Evolutionary conservation across 2,888 invertebrate genomes (phyloP).

Genomic region (Pristionchus maxplancki): DNA sequence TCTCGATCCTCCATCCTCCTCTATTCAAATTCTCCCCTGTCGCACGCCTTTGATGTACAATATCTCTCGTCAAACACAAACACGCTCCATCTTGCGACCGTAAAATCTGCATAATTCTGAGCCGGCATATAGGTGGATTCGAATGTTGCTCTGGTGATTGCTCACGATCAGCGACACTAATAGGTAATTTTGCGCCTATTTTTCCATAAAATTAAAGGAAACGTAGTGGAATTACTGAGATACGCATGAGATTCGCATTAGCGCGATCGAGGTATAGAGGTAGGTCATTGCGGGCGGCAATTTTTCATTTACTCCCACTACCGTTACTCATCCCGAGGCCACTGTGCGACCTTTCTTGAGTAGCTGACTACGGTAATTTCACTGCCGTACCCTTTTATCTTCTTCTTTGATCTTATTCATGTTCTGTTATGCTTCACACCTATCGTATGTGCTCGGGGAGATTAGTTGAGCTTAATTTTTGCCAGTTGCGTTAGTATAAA

Average conservation of each 20-base stretch:
- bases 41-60: constrained; percentile 3
- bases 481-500: too few relatives aligned
- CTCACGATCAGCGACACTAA: too few relatives aligned
- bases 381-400: too few relatives aligned
- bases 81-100: background rate
- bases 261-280: background rate
- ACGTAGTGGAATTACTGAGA: too few relatives aligned
- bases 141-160: background rate
- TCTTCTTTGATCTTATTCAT: too few relatives aligned
- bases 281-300: background rate
- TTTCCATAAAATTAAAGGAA: too few relatives aligned
- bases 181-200: too few relatives aligned
- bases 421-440: too few relatives aligned
- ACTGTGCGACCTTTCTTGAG: background rate
- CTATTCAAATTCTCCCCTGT: background rate
- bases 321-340: background rate
- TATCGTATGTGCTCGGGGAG: too few relatives aligned
- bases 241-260: constrained; percentile 10
- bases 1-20: background rate
- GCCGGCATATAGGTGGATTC: background rate
- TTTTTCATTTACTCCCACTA: background rate
- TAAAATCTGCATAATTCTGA: constrained; percentile 25
- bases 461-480: too few relatives aligned
- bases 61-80: constrained; percentile 7
- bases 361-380: too few relatives aligned